These are phyloP conservation scores for Isurus oxyrinchus DNA, from an alignment of 2,113 vertebrate species.

Conservation along the genomic window DNA sequence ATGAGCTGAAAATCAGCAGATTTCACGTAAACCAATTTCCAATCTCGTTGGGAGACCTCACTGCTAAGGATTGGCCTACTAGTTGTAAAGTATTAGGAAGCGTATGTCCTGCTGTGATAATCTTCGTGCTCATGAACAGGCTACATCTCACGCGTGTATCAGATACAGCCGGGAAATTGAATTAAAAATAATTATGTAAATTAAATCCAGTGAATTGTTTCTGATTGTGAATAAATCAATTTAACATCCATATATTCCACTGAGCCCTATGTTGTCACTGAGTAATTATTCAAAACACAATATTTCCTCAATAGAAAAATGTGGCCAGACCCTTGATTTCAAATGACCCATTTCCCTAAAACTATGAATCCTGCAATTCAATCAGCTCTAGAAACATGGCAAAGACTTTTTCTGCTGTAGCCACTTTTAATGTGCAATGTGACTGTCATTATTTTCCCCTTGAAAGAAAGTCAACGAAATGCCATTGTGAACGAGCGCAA, in stretches of 20 bases:
- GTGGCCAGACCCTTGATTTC: neutral
- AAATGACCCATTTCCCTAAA: neutral
- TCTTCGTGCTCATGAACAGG: neutral
- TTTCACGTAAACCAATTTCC: neutral
- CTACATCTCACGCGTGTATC: neutral
- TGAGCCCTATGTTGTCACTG: neutral
- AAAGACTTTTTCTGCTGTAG: neutral
- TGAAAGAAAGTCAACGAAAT: neutral
- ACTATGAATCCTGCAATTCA: neutral
- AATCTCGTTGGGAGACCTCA: neutral
- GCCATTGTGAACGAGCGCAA: neutral
- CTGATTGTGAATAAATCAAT: slow-evolving; percentile 3
- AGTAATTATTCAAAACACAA: neutral
- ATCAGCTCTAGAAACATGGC: neutral
- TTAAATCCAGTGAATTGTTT: slow-evolving; percentile 25
- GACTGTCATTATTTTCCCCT: neutral
- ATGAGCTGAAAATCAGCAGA: neutral
- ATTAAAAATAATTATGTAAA: slow-evolving; percentile 24
- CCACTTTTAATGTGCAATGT: neutral
- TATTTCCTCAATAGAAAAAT: neutral
- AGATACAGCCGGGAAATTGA: neutral
- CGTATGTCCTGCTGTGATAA: neutral
- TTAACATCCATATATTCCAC: slow-evolving; percentile 19
- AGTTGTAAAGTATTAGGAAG: neutral
- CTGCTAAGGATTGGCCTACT: neutral